Evolutionary conservation across 2,888 invertebrate species (phyloP), one percentile per base, ranked within the genome.

Genomic region (Plemyria rubiginata): DNA sequence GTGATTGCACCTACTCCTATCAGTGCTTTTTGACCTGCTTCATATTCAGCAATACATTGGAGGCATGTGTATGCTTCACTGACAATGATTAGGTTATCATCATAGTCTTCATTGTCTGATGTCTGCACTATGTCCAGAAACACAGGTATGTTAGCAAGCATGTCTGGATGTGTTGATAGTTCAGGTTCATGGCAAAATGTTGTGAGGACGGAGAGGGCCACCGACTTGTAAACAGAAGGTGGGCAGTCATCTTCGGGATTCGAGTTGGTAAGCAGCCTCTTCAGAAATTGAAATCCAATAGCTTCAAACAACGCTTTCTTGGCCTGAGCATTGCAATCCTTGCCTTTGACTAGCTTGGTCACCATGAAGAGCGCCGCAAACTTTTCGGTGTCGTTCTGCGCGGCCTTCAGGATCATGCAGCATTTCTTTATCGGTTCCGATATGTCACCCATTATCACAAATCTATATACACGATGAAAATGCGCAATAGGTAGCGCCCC

Each of bases 331-430:
- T 94, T 95, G 81, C 97, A 96, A 77, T 97, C 96, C 80, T 96
- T 96, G 70, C 96, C 95, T 85, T 97, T 97, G 43, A 98, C 96
- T 57, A 98, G 88, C 86, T 98, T 98, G 2, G 98, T 98, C 56
- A 98, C 97, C 96, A 98, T 96, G 84, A 98, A 97, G 54, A 98
- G 94, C 0, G 96, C 97, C 45, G 98, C 98, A 84, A 98, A 97
- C 84, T 97, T 98, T 86, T 98, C 98, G 0, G 97, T 97, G 86
- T 98, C 98, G 82, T 95, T 96, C 77, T 95, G 94, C 11, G 97
- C 96, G 78, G 94, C 94, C 85, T 96, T 96, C 72, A 98, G 86
- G 77, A 97, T 95, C 66, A 95, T 94, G 73, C 96, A 95, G 90
- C 97, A 97, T 94, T 97, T 97, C 86, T 96, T 95, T 68, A 98